A percentile compares a stretch with the other conserved stretches of the same genome.
These are phyloP conservation scores for Notothenia rossii DNA, from an alignment of 2,113 vertebrate genomes.

Conservation along the genomic window DNA sequence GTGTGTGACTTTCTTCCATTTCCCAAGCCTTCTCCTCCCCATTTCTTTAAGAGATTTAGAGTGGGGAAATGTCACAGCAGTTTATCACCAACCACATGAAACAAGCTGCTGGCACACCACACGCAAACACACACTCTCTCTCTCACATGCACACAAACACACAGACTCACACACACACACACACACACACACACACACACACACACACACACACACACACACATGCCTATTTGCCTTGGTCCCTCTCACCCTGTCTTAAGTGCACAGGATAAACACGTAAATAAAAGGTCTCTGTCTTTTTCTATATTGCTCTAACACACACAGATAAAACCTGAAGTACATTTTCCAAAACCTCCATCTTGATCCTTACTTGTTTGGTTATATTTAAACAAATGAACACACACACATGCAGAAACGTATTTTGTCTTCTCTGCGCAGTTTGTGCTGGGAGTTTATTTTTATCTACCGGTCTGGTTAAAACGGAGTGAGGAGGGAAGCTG, in stretches of 20 bases:
- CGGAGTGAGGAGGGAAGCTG: slow-evolving; percentile 74
- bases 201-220: slow-evolving; percentile 16
- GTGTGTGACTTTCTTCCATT: slow-evolving; percentile 52
- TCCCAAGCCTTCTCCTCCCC: slow-evolving; percentile 72
- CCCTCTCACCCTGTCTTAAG: background rate
- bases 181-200: slow-evolving; percentile 16
- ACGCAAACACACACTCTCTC: slow-evolving; percentile 20
- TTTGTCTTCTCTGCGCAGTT: slow-evolving; percentile 66
- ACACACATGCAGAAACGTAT: slow-evolving; percentile 52
- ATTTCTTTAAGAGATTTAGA: slow-evolving; percentile 72
- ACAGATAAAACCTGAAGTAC: background rate
- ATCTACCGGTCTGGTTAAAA: slow-evolving; percentile 74
- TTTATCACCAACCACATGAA: slow-evolving; percentile 80
- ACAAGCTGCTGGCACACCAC: slow-evolving; percentile 53
- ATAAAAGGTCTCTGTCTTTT: background rate
- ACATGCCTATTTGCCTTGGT: slow-evolving; percentile 18
- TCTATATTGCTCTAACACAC: background rate
- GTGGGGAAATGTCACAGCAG: slow-evolving; percentile 75
- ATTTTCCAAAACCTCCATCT: background rate
- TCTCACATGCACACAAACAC: background rate
- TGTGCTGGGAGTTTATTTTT: slow-evolving; percentile 75
- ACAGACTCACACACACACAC: slow-evolving; percentile 29
- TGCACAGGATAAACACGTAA: slow-evolving; percentile 5
- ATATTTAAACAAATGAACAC: slow-evolving; percentile 35
- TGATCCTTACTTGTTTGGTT: background rate